These are phyloP conservation scores for Acrocera orbiculus DNA, from an alignment of 2,888 invertebrate species.

Conservation along the genomic window DNA sequence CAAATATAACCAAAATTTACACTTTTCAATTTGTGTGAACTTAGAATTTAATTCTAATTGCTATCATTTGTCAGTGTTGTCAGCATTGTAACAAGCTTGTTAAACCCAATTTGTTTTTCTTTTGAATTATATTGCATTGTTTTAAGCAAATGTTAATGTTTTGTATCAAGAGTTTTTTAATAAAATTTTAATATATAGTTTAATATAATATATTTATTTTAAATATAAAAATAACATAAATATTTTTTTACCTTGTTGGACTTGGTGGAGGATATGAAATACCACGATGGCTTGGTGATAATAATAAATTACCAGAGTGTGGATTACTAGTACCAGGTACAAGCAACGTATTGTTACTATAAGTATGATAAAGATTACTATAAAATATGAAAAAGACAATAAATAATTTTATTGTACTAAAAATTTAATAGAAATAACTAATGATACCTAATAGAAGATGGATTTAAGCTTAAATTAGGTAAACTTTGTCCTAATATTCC, in stretches of 20 bases:
- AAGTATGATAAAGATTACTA: slow-evolving; percentile 30
- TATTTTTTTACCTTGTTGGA: slow-evolving; percentile 34
- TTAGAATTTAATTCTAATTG: too few relatives aligned
- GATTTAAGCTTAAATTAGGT: slow-evolving; percentile 46
- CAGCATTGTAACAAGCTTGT: too few relatives aligned
- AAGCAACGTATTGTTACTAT: slow-evolving; percentile 37
- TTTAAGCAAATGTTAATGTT: too few relatives aligned
- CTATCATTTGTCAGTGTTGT: too few relatives aligned
- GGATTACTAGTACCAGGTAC: slow-evolving; percentile 35
- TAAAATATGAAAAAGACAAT: slow-evolving; percentile 13
- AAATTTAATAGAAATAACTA: not conserved
- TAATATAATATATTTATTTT: not conserved
- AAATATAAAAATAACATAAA: not conserved
- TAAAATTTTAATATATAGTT: too few relatives aligned
- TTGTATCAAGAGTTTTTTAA: too few relatives aligned
- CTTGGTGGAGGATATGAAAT: slow-evolving; percentile 73
- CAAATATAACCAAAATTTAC: too few relatives aligned
- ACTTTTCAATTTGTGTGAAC: too few relatives aligned
- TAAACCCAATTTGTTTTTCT: too few relatives aligned
- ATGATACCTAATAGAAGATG: too few relatives aligned
- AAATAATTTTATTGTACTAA: slow-evolving; percentile 14
- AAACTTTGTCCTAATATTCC: slow-evolving; percentile 59
- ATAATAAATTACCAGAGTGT: slow-evolving; percentile 30
- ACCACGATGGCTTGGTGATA: slow-evolving; percentile 47
- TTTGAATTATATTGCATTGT: too few relatives aligned